Evolutionary conservation across 2,797 vertebrate species (phyloP), one percentile per base, ranked within the genome.

Genomic region (Sebastes iracundus): DNA sequence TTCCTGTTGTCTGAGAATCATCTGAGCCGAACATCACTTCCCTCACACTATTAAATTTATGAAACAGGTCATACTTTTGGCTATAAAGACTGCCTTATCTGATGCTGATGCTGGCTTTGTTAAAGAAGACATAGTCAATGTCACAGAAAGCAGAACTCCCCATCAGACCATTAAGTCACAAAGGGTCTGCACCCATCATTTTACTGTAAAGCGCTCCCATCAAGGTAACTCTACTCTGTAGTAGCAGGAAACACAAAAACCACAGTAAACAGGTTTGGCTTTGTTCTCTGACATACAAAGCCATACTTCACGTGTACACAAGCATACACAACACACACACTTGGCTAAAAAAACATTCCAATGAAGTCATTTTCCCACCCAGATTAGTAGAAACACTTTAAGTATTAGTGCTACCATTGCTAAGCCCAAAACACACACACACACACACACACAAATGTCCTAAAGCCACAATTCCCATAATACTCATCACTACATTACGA

Each of bases 331-430:
- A 53, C 11, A 56, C 27, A 58, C 56, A 49, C 55, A 53, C 58
- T n/a, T 6, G 5, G 25, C 8, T 27, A 33, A 25, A 74, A 74
- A 64, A 69, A 27, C 30, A 79, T 86, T 86, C 73, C 69, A 68
- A 2, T 46, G 28, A 76, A 72, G 58, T 81, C 6, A 23, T 77
- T 90, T 85, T 89, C 84, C 79, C 80, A 86, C 83, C 42, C 58
- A 82, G 82, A 88, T 88, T 82, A 89, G 73, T 6, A 25, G 28
- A 77, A 76, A 82, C 22, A 30, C 65, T 65, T 61, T 70, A 58
- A 82, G 81, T 79, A 83, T 75, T 83, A 81, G 79, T 67, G 56
- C 65, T 58, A 62, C 52, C 66, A 67, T 46, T 11, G 5, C 42
- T 85, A 63, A 86, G 11, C 76, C 38, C 6, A 32, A 72, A 83